phyloP scores from a whole-genome alignment of 2,113 vertebrate genomes.

The Anas platyrhynchos region DNA sequence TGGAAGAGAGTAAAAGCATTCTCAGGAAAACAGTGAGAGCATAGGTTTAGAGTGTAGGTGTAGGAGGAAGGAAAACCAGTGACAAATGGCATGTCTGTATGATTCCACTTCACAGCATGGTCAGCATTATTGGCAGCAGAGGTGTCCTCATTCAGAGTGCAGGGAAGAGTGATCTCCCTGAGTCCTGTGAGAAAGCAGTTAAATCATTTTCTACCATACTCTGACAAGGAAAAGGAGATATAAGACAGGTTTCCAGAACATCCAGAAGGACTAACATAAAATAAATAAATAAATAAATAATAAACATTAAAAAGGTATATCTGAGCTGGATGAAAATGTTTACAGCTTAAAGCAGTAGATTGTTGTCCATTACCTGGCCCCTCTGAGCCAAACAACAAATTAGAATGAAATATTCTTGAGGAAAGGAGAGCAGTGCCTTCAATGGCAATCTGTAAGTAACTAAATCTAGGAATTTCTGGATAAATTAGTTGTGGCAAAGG shows the following conservation, averaged over 20 bases:
- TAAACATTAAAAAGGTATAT: neutral
- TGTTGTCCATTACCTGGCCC: too few species aligned
- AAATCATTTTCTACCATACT: neutral
- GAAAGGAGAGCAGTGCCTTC: neutral
- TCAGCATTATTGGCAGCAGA: neutral
- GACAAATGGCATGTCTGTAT: neutral
- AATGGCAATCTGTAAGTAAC: neutral
- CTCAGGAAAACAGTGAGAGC: neutral
- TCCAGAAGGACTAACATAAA: neutral
- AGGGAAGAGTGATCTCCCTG: neutral
- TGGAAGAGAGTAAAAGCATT: neutral
- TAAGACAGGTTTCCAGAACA: neutral
- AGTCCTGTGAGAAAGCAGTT: neutral
- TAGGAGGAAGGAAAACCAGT: neutral
- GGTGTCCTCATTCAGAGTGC: neutral
- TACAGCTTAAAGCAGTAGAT: neutral
- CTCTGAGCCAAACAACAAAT: neutral
- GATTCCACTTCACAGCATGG: neutral
- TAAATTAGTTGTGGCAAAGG: neutral
- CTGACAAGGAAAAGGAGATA: neutral
- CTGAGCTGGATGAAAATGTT: neutral
- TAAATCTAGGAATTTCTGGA: neutral
- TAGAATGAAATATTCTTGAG: neutral
- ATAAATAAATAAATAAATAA: neutral
- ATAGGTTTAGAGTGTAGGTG: neutral